These are phyloP conservation scores for Thaumatotibia leucotreta DNA, from an alignment of 1,140 invertebrate species.

Conservation along the genomic window DNA sequence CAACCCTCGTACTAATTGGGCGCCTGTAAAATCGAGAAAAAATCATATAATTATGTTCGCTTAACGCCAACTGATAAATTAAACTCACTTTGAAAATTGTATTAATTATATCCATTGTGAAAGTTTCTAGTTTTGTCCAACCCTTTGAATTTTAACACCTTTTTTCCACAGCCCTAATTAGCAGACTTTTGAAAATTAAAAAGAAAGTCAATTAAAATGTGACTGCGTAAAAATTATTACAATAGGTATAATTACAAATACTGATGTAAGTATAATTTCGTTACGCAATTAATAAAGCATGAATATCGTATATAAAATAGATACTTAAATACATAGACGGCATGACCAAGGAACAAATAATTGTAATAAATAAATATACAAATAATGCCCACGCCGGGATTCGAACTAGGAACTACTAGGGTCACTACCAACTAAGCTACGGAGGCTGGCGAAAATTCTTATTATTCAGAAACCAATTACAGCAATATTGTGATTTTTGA, in stretches of 20 bases:
- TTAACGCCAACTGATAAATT: neutral
- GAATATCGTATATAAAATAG: too few species aligned
- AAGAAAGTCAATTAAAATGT: neutral
- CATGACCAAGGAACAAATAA: too few species aligned
- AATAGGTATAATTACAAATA: neutral
- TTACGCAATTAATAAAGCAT: too few species aligned
- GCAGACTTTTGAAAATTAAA: constrained; percentile 20
- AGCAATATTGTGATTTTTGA: too few species aligned
- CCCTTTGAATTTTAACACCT: constrained; percentile 17
- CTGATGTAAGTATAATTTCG: too few species aligned
- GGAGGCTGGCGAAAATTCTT: too few species aligned
- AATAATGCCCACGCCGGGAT: too few species aligned
- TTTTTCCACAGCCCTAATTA: constrained; percentile 6
- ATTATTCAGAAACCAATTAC: too few species aligned
- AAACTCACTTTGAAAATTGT: neutral
- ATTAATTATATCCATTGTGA: constrained; percentile 25
- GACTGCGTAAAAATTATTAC: neutral
- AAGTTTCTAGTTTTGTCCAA: constrained; percentile 19
- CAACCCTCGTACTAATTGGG: neutral
- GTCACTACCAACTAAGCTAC: too few species aligned
- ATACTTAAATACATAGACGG: too few species aligned
- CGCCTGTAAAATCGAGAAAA: neutral
- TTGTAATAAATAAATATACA: too few species aligned
- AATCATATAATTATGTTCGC: neutral
- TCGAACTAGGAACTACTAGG: too few species aligned